Conservation (phyloP, 2,888 invertebrate species). For the Lydus trimaculatus region DNA sequence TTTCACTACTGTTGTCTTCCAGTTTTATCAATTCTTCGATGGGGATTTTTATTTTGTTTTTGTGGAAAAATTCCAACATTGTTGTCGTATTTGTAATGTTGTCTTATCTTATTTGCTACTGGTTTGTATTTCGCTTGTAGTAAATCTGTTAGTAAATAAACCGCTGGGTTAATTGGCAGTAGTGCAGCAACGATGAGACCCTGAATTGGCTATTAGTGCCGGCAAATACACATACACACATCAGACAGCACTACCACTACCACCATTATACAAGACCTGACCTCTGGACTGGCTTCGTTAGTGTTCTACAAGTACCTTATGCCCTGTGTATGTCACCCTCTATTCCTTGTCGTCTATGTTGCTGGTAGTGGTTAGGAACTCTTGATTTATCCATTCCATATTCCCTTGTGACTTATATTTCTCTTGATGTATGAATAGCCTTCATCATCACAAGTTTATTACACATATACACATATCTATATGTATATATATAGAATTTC, state of each 20-base stretch:
- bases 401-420: conserved; percentile 28
- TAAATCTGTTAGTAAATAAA: conserved; percentile 56
- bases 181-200: conserved; percentile 52
- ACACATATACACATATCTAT: not conserved
- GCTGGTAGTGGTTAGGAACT: conserved; percentile 18
- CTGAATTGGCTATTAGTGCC: conserved; percentile 65
- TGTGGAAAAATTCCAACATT: no score
- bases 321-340: conserved; percentile 16
- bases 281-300: conserved; percentile 30
- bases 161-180: conserved; percentile 57
- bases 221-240: conserved; percentile 58
- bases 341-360: conserved; percentile 13
- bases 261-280: conserved; percentile 12
- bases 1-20: not conserved
- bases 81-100: not conserved
- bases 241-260: conserved; percentile 11
- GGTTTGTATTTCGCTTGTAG: conserved; percentile 16
- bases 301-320: conserved; percentile 28
- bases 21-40: not conserved
- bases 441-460: conserved; percentile 16
- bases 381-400: conserved; percentile 14
- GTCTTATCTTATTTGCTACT: not conserved
- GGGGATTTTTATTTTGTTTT: no score
- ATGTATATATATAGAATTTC: not conserved
- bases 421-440: conserved; percentile 26